Evolutionary conservation across 2,888 invertebrate species (phyloP).

Genomic region (Heliconius erato): DNA sequence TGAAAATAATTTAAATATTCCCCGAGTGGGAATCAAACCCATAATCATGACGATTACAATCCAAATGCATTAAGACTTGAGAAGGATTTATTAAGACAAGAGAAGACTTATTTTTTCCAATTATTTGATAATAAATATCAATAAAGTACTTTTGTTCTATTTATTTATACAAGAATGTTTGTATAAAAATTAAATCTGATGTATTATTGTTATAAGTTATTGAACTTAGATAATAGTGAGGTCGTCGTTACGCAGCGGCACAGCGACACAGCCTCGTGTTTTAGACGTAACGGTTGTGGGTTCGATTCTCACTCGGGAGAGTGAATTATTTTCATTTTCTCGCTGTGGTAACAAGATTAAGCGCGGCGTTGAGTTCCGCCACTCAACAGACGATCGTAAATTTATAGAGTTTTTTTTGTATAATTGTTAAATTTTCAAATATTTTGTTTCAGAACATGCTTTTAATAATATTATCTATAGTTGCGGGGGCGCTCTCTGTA

Average conservation of each 20-base stretch:
- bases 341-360: background rate
- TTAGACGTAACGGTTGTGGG: background rate
- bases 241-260: background rate
- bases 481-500: constrained; percentile 34
- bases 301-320: background rate
- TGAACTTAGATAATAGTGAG: constrained; percentile 11
- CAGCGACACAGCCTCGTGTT: background rate
- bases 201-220: constrained; percentile 4
- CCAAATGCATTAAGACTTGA: too few species aligned
- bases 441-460: constrained; percentile 49
- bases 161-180: background rate
- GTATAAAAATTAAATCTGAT: background rate
- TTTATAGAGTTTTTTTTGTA: too few species aligned
- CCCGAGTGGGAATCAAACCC: too few species aligned
- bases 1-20: too few species aligned
- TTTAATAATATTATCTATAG: constrained; percentile 49
- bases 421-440: background rate
- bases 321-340: background rate
- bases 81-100: too few species aligned
- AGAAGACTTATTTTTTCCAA: background rate
- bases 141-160: background rate
- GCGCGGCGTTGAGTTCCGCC: background rate
- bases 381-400: too few species aligned
- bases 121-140: background rate
- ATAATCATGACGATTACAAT: too few species aligned